Percentiles rank a stretch among this genome's conserved stretches.
Evolutionary conservation across 2,888 invertebrate species (phyloP).

Genomic region (Drosophila parthenogenetica): DNA sequence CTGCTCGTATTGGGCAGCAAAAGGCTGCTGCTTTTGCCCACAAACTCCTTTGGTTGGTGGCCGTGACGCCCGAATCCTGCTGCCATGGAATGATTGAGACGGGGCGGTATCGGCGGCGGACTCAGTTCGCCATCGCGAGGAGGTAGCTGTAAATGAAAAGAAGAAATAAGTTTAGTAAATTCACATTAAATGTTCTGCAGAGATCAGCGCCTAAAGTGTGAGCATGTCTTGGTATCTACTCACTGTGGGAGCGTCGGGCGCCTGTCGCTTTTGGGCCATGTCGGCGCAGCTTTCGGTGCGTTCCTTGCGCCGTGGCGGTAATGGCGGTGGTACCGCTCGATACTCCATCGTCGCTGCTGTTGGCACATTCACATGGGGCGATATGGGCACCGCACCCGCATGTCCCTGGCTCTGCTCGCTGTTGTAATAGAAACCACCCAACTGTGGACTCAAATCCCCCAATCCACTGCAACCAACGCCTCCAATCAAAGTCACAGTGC

Average conservation of each 20-base stretch:
- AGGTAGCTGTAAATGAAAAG: conserved; percentile 85
- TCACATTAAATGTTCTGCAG: background rate
- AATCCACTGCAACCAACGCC: conserved; percentile 24
- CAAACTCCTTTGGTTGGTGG: conserved; percentile 76
- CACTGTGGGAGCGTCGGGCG: conserved; percentile 88
- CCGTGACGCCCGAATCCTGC: conserved; percentile 61
- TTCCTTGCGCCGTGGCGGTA: conserved; percentile 84
- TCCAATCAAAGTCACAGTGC: conserved; percentile 66
- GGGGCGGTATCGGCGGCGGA: conserved; percentile 89
- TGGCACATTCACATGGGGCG: conserved; percentile 85
- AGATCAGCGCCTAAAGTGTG: background rate
- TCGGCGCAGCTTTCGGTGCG: conserved; percentile 82
- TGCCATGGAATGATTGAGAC: conserved; percentile 82
- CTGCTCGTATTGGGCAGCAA: conserved; percentile 86
- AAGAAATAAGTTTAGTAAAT: background rate
- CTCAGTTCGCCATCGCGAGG: conserved; percentile 89
- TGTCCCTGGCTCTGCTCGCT: conserved; percentile 53
- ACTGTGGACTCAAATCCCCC: conserved; percentile 70
- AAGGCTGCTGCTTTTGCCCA: conserved; percentile 84
- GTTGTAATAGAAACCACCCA: conserved; percentile 68
- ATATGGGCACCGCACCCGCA: conserved; percentile 81
- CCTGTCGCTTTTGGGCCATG: conserved; percentile 86
- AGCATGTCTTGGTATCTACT: conserved; percentile 24
- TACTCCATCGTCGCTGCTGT: conserved; percentile 79
- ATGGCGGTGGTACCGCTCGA: conserved; percentile 83